Percentiles rank a stretch among this genome's conserved stretches.
phyloP scores from a whole-genome alignment of 1,140 invertebrate genomes.

The Psix sp. region DNA sequence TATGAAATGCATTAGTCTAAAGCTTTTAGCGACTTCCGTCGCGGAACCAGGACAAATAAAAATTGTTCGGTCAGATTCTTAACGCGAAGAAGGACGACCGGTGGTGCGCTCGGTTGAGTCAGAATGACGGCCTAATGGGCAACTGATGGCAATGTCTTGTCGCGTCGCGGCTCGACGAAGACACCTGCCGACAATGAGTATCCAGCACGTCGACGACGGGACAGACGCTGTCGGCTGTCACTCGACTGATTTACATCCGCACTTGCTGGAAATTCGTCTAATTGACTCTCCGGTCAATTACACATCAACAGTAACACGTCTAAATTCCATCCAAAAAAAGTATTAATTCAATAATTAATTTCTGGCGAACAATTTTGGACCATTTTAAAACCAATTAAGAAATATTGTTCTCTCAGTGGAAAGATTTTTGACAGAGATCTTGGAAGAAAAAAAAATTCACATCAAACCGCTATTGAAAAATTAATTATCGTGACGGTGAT shows the following conservation, averaged over 20 bases:
- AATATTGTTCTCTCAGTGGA: no score
- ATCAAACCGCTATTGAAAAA: no score
- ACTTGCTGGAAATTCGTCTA: slow-evolving; percentile 56
- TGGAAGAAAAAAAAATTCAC: no score
- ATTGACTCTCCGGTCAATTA: slow-evolving; percentile 43
- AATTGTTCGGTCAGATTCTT: slow-evolving; percentile 47
- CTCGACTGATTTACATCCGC: slow-evolving; percentile 67
- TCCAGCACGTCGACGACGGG: slow-evolving; percentile 51
- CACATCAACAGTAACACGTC: no score
- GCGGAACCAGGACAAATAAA: slow-evolving; percentile 18
- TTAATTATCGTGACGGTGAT: no score
- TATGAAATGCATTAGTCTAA: slow-evolving; percentile 31
- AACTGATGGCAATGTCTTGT: slow-evolving; percentile 76
- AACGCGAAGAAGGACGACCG: slow-evolving; percentile 35
- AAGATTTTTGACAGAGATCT: no score
- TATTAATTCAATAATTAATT: no score
- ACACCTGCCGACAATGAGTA: slow-evolving; percentile 72
- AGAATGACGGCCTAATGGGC: slow-evolving; percentile 72
- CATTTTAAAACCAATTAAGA: no score
- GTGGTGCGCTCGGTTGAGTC: slow-evolving; percentile 55
- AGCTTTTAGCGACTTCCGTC: slow-evolving; percentile 55
- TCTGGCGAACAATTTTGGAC: no score
- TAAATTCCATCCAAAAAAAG: no score
- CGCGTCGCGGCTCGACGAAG: slow-evolving; percentile 72
- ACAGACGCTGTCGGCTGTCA: slow-evolving; percentile 43